phyloP scores from a whole-genome alignment of 2,797 vertebrate species.

The Siniperca obscura region DNA sequence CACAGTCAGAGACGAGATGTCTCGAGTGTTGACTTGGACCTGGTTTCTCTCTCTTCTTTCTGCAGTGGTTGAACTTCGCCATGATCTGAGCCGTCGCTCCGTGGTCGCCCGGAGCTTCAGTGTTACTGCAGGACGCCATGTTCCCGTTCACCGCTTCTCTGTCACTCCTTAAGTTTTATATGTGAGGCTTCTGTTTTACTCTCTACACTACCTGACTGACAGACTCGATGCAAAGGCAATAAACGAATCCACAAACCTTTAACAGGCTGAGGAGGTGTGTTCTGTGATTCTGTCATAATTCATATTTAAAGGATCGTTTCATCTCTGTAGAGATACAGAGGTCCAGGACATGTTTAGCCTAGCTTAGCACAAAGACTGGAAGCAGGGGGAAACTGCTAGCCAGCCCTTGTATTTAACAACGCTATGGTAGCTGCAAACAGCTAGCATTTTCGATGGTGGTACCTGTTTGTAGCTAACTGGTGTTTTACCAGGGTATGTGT shows the following conservation, averaged over 20 bases:
- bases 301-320: neutral
- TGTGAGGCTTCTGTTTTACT: neutral
- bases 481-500: neutral
- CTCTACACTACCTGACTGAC: neutral
- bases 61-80: slow-evolving; percentile 83
- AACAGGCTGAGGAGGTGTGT: neutral
- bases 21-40: neutral
- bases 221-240: slow-evolving; percentile 30
- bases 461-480: no score
- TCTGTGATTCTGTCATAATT: neutral
- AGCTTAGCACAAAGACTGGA: neutral
- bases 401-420: no score
- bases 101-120: neutral
- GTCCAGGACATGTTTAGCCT: neutral
- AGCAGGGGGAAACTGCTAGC: neutral
- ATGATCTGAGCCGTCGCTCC: slow-evolving; percentile 79
- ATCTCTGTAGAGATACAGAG: neutral
- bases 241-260: slow-evolving; percentile 14
- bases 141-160: slow-evolving; percentile 18
- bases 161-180: neutral
- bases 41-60: slow-evolving; percentile 29
- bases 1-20: neutral
- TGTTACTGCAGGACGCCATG: neutral
- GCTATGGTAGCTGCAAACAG: no score
- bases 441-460: no score